A percentile compares a stretch with the other conserved stretches of the same genome.
phyloP scores from a whole-genome alignment of 1,140 invertebrate genomes.

The Neotoxoptera formosana region DNA sequence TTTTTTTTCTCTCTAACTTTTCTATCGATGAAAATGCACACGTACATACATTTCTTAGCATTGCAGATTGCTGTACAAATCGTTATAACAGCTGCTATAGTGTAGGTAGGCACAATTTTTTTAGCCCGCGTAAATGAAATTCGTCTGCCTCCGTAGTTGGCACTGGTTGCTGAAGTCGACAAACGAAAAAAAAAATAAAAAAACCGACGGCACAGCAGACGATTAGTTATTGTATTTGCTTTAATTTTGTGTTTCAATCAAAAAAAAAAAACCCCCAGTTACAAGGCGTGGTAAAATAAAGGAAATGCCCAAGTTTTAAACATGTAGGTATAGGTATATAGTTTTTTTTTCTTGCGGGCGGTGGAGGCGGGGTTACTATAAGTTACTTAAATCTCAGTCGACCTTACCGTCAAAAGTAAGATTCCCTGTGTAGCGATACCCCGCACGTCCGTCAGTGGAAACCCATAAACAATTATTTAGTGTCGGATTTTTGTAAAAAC shows the following conservation, averaged over 20 bases:
- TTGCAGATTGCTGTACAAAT: background rate
- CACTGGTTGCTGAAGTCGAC: background rate
- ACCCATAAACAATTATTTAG: slow-evolving; percentile 9
- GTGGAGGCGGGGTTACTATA: background rate
- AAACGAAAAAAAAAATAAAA: background rate
- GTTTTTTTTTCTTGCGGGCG: background rate
- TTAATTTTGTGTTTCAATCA: background rate
- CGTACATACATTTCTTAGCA: too few species aligned
- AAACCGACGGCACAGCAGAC: background rate
- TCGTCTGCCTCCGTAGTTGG: background rate
- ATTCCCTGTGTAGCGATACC: background rate
- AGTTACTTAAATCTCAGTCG: background rate
- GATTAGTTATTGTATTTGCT: background rate
- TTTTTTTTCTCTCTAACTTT: background rate
- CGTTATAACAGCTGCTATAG: background rate
- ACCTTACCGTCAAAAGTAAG: background rate
- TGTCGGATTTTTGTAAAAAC: background rate
- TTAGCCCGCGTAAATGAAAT: background rate
- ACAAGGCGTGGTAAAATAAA: background rate
- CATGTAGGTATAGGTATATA: background rate
- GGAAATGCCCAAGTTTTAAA: background rate
- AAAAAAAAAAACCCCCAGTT: background rate
- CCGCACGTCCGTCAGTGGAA: background rate
- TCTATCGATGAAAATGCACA: background rate
- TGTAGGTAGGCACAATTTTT: background rate